A percentile compares a stretch with the other conserved stretches of the same genome.
Conservation (phyloP, 23 tunicate species). For the Trididemnum clinides region DNA sequence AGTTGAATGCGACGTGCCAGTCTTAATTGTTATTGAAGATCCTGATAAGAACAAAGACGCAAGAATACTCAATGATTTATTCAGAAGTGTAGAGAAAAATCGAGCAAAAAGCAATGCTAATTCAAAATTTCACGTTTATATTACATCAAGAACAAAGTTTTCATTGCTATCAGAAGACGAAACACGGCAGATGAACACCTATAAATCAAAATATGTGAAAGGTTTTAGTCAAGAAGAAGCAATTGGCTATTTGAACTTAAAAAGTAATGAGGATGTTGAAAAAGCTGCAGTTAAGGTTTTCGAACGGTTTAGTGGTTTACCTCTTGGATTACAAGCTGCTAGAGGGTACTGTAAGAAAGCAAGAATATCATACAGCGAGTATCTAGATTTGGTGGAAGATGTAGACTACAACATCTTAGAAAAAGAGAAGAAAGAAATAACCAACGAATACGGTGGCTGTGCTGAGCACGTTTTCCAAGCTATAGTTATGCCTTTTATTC, state of each 20-base stretch:
- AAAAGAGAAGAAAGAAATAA: neutral
- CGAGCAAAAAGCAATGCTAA: neutral
- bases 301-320: conserved; percentile 48
- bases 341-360: conserved; percentile 31
- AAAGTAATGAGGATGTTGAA: neutral
- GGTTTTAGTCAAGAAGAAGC: conserved; percentile 46
- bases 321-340: conserved; percentile 48
- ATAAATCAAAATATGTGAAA: neutral
- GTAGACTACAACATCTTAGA: conserved; percentile 2
- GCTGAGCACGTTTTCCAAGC: conserved; percentile 60
- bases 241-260: neutral
- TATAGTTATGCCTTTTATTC: conserved; percentile 40
- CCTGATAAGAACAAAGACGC: neutral
- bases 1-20: neutral
- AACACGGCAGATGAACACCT: neutral
- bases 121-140: conserved; percentile 35
- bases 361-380: conserved; percentile 30
- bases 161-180: neutral
- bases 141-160: conserved; percentile 15
- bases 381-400: conserved; percentile 29
- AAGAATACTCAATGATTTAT: neutral
- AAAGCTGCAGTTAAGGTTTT: conserved; percentile 22
- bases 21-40: conserved; percentile 49
- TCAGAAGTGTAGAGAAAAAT: no score
- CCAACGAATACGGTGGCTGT: conserved; percentile 21